A percentile compares a stretch with the other conserved stretches of the same genome.
Evolutionary conservation across 2,113 vertebrate genomes (phyloP).

Genomic region (Girardinichthys multiradiatus): DNA sequence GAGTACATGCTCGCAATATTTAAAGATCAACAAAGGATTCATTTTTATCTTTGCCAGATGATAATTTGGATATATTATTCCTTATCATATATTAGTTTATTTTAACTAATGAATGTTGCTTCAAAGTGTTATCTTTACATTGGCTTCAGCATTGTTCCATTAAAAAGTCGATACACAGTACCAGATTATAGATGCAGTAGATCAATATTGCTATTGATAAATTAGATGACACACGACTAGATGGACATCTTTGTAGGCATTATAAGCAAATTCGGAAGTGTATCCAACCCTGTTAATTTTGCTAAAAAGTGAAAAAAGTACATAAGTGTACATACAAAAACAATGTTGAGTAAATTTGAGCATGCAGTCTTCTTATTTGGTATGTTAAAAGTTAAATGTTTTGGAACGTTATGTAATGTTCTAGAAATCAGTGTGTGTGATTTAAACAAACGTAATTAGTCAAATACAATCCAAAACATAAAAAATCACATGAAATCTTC

Average conservation of each 20-base stretch:
- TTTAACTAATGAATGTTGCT: background rate
- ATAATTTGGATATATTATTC: constrained; percentile 18
- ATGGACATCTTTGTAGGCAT: too few species aligned
- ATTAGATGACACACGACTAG: too few species aligned
- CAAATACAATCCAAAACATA: too few species aligned
- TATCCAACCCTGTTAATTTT: background rate
- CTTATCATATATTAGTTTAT: background rate
- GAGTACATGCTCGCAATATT: constrained; percentile 35
- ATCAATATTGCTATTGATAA: too few species aligned
- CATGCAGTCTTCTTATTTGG: too few species aligned
- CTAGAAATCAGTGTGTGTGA: too few species aligned
- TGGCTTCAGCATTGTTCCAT: background rate
- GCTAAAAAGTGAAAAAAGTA: too few species aligned
- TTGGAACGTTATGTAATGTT: too few species aligned
- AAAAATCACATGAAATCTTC: background rate
- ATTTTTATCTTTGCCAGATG: constrained; percentile 22
- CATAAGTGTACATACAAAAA: too few species aligned
- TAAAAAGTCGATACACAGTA: constrained; percentile 1
- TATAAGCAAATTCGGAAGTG: background rate
- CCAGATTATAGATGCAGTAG: constrained; percentile 5
- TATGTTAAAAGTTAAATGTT: too few species aligned
- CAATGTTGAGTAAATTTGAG: too few species aligned
- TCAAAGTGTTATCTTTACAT: background rate
- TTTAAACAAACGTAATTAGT: too few species aligned
- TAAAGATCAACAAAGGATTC: constrained; percentile 16